phyloP scores from a whole-genome alignment of 2,113 vertebrate genomes.

The Gobiocypris rarus region DNA sequence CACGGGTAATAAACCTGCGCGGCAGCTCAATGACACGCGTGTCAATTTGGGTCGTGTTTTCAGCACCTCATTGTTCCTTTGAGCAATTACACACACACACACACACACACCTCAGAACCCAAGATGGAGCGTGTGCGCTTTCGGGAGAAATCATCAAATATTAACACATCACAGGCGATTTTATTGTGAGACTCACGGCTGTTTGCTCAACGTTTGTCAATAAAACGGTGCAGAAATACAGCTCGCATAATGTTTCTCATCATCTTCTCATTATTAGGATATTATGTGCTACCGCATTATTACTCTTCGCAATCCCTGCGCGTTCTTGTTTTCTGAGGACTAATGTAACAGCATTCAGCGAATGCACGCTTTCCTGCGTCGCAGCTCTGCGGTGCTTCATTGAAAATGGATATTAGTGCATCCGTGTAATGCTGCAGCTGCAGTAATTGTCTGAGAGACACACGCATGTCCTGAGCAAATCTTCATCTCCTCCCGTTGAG shows the following conservation, averaged over 20 bases:
- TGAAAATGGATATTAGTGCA: not conserved
- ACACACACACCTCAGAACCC: not conserved
- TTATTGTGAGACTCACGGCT: not conserved
- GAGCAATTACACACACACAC: not conserved
- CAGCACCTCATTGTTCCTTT: not conserved
- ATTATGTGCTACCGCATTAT: constrained; percentile 17
- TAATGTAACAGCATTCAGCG: not conserved
- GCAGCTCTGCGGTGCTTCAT: not conserved
- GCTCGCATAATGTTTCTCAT: not conserved
- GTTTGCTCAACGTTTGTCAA: constrained; percentile 6
- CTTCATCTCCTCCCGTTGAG: constrained; percentile 8
- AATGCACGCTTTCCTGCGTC: not conserved
- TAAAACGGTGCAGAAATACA: not conserved
- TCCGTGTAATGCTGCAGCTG: not conserved
- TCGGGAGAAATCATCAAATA: constrained; percentile 4
- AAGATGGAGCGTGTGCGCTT: not conserved
- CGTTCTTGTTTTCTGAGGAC: constrained; percentile 9
- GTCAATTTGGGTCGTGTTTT: not conserved
- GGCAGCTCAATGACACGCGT: not conserved
- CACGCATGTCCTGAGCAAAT: not conserved
- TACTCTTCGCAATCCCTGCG: constrained; percentile 33
- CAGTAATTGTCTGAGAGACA: not conserved
- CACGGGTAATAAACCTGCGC: not conserved
- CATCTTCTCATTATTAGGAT: not conserved
- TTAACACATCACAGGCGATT: not conserved